Evolutionary conservation across 2,113 vertebrate species (phyloP).

Genomic region (Peucedramus taeniatus): DNA sequence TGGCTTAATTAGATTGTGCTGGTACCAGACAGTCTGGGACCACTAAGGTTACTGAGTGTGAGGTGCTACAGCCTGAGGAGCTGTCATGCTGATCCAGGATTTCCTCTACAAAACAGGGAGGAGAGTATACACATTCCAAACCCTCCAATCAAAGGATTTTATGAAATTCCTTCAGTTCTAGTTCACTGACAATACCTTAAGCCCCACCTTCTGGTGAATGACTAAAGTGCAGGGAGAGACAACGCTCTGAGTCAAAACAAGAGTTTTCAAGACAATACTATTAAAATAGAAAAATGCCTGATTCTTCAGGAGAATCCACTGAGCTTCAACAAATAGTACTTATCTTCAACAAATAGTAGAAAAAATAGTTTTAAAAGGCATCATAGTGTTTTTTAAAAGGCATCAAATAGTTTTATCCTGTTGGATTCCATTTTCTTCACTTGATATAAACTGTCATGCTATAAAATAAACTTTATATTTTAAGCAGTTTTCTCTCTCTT

Average conservation of each 20-base stretch:
- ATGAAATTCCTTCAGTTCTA: background rate
- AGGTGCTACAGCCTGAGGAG: background rate
- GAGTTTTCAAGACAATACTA: background rate
- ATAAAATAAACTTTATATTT: background rate
- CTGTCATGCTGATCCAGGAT: background rate
- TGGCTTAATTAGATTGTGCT: background rate
- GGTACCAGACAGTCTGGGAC: background rate
- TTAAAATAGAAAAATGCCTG: background rate
- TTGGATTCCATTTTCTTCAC: background rate
- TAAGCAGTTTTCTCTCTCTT: background rate
- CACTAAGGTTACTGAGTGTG: background rate
- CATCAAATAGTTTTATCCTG: background rate
- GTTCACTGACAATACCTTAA: background rate
- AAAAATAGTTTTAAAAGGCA: background rate
- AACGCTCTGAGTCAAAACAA: rapidly evolving
- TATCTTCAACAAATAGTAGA: background rate
- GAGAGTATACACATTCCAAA: background rate
- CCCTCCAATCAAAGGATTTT: background rate
- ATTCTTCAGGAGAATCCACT: background rate
- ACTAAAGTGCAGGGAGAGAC: background rate
- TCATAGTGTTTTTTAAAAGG: background rate
- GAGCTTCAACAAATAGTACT: background rate
- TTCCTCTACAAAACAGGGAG: background rate
- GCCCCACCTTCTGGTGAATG: constrained; percentile 33
- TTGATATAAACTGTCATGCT: background rate